Evolutionary conservation across 2,888 invertebrate species (phyloP), one percentile per base, ranked within the genome.

Genomic region (Anthrax anthrax): DNA sequence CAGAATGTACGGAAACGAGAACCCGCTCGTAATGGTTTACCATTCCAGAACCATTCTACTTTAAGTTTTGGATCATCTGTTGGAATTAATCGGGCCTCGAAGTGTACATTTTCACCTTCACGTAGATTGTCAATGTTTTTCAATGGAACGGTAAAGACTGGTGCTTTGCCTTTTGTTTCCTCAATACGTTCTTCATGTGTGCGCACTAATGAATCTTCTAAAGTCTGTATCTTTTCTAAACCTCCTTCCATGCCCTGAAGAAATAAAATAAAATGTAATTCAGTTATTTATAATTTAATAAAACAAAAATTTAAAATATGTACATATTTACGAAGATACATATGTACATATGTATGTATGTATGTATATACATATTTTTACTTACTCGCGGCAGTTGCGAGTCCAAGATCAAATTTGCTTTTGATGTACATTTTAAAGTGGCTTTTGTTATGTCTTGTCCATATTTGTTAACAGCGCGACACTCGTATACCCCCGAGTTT

Each of bases 21-120:
- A 48, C 94, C 92, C 40, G 87, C 83, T 67, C 81, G 82, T 47
- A 89, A 70, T 42, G 89, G 83, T 68, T 89, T 88, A 50, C 90
- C 89, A 63, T 92, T 91, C 84, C 87, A 89, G 73, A 83, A 91
- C 92, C 92, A 92, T 72, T 92, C 91, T 52, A 91, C 84, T 70
- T 84, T 88, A 29, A 92, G 72, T 60, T 85, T 87, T 27, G 92
- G 85, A 72, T 92, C 92, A 63, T 91, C 90, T 1, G 85, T 86
- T 17, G 92, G 92, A 46, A 80, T 88, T 36, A 92, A 72, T 52
- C 89, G 78, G 23, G 88, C 91, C 72, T 90, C 90, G 62, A 88
- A 89, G 72, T 92, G 92, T 46, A 85, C 79, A 61, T 84, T 92
- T 71, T 92, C 91, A 43, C 91, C 91, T 70, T 92, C 92, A 39